Evolutionary conservation across 2,797 vertebrate species (phyloP).

Genomic region (Sebastes hubbsi): DNA sequence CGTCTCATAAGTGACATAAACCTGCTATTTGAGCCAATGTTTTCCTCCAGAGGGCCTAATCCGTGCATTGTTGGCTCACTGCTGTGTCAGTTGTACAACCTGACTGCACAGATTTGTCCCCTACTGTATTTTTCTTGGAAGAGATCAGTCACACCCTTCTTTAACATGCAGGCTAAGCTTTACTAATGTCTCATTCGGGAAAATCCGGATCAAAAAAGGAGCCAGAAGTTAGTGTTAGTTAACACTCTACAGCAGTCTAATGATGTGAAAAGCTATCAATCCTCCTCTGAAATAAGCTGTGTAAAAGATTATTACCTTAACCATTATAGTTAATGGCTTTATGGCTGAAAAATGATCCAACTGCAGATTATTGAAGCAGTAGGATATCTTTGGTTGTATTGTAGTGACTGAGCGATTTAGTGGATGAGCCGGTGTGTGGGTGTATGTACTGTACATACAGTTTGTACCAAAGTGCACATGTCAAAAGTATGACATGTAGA

Average conservation of each 20-base stretch:
- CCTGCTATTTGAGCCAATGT: conserved; percentile 45
- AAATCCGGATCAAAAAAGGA: conserved; percentile 68
- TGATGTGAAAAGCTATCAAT: conserved; percentile 64
- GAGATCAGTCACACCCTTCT: conserved; percentile 65
- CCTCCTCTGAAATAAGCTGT: conserved; percentile 51
- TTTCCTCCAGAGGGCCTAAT: conserved; percentile 44
- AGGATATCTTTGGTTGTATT: conserved; percentile 12
- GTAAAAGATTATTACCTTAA: conserved; percentile 65
- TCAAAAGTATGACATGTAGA: neutral
- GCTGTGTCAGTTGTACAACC: conserved; percentile 42
- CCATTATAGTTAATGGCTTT: conserved; percentile 50
- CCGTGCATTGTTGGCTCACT: conserved; percentile 41
- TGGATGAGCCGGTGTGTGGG: neutral
- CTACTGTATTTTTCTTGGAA: conserved; percentile 40
- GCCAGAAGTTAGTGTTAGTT: conserved; percentile 65
- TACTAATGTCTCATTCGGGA: conserved; percentile 73
- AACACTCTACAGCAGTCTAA: conserved; percentile 61
- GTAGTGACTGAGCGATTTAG: neutral
- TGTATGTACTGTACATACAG: neutral
- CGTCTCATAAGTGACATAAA: conserved; percentile 33
- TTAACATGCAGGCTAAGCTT: conserved; percentile 38
- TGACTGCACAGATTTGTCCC: conserved; percentile 34
- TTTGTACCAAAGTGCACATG: neutral
- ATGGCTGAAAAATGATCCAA: conserved; percentile 48
- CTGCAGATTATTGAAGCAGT: conserved; percentile 22